Percentiles rank a stretch among this genome's conserved stretches.
These are phyloP conservation scores for Daboia siamensis DNA, from an alignment of 2,113 vertebrate species.

Conservation along the genomic window DNA sequence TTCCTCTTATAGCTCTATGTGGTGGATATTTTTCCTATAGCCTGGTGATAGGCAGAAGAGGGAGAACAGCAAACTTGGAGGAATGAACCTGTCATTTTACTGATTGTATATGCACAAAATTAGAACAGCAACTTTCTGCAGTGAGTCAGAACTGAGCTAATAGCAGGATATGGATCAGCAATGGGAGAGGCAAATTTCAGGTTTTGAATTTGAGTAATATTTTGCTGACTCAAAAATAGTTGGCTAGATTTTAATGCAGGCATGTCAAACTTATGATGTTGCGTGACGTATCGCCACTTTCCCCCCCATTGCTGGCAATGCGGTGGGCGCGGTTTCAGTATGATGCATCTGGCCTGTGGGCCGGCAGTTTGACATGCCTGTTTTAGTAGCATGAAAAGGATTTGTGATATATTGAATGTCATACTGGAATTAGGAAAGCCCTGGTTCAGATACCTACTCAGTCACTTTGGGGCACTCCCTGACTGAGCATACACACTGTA, in stretches of 20 bases:
- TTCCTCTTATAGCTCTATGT: not conserved
- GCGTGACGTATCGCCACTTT: too few relatives aligned
- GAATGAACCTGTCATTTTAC: not conserved
- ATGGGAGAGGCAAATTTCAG: not conserved
- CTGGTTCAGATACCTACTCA: not conserved
- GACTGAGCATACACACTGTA: not conserved
- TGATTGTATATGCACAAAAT: not conserved
- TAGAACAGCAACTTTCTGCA: not conserved
- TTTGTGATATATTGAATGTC: not conserved
- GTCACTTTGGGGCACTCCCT: not conserved
- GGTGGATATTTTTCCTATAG: not conserved
- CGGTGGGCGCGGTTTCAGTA: too few relatives aligned
- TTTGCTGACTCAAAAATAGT: not conserved
- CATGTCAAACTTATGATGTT: too few relatives aligned
- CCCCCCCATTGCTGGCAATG: too few relatives aligned
- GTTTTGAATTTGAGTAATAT: not conserved
- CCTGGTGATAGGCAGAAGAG: not conserved
- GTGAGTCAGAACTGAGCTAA: not conserved
- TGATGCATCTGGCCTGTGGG: too few relatives aligned
- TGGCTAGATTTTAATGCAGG: not conserved
- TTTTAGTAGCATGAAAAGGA: not conserved
- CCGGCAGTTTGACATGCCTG: too few relatives aligned
- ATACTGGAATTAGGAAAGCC: not conserved
- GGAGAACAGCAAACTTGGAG: not conserved
- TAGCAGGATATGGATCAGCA: not conserved